Conservation (phyloP, 2,888 invertebrate species). For the Ormyrus labotus region DNA sequence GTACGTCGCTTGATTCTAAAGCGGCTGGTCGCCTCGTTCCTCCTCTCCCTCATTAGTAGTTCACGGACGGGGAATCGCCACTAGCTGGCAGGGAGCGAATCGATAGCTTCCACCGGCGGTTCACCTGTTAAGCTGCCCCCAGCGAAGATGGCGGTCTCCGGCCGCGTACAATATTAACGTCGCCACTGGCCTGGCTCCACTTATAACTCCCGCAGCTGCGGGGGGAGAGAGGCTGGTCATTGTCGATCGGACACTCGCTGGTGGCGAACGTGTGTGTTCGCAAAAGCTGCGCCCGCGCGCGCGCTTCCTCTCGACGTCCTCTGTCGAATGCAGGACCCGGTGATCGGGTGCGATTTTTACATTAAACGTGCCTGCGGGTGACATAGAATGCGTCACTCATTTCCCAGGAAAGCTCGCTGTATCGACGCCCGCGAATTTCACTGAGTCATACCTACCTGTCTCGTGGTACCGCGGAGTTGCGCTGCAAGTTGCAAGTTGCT, state of each 20-base stretch:
- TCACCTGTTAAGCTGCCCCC: slow-evolving; percentile 47
- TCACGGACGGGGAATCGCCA: slow-evolving; percentile 16
- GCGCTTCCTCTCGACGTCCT: background rate
- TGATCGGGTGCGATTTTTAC: background rate
- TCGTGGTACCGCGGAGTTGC: no score
- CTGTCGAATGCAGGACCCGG: background rate
- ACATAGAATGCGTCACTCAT: background rate
- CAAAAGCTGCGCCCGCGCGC: background rate
- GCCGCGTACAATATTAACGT: slow-evolving; percentile 3
- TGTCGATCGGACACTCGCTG: slow-evolving; percentile 26
- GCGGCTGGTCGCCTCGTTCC: background rate
- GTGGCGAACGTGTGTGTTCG: slow-evolving; percentile 26
- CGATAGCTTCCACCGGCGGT: slow-evolving; percentile 41
- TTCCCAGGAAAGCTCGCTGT: slow-evolving; percentile 17
- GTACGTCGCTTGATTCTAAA: no score
- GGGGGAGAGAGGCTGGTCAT: slow-evolving; percentile 11
- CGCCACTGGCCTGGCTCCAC: no score
- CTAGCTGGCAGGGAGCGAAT: slow-evolving; percentile 13
- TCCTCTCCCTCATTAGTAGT: slow-evolving; percentile 5
- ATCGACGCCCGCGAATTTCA: slow-evolving; percentile 17
- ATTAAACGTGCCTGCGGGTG: background rate
- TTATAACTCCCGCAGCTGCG: background rate
- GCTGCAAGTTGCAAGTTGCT: no score
- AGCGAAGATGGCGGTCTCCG: slow-evolving; percentile 39
- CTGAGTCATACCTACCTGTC: slow-evolving; percentile 1